Conservation (phyloP, 1,140 invertebrate genomes). For the Subanguina moxae region DNA sequence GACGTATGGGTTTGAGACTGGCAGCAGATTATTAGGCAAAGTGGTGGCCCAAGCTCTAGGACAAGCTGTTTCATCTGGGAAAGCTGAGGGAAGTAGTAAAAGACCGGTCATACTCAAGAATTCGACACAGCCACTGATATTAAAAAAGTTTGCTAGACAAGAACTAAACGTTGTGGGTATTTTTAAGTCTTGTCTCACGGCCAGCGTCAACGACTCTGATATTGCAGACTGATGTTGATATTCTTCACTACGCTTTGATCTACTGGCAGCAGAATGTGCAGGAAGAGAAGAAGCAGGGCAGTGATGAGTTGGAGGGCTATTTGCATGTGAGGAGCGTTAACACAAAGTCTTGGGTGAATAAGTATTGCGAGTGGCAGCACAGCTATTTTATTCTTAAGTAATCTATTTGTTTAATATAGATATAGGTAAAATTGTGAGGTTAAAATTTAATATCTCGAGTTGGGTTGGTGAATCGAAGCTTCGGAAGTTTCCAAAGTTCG, state of each 20-base stretch:
- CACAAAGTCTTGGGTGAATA: conserved; percentile 29
- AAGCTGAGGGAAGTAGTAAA: neutral
- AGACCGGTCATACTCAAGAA: neutral
- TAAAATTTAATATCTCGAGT: no score
- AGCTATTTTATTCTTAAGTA: conserved; percentile 32
- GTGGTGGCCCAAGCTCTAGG: conserved; percentile 19
- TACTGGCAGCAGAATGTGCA: conserved; percentile 39
- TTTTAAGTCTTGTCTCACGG: neutral
- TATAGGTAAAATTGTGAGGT: no score
- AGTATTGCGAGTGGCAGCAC: conserved; percentile 28
- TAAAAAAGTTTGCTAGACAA: conserved; percentile 20
- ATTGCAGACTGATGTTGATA: conserved; percentile 32
- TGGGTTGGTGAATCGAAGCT: no score
- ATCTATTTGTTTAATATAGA: neutral
- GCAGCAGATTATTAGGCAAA: conserved; percentile 29
- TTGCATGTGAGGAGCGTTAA: conserved; percentile 34
- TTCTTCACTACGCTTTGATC: conserved; percentile 30
- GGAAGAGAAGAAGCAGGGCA: conserved; percentile 6
- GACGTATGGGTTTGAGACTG: conserved; percentile 32
- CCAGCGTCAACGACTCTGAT: no score
- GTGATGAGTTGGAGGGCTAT: conserved; percentile 28
- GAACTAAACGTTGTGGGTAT: conserved; percentile 17
- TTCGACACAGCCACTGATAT: conserved; percentile 17
- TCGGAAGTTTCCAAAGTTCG: no score
- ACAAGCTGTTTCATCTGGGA: conserved; percentile 13